Percentiles rank a stretch among this genome's conserved stretches.
These are phyloP conservation scores for Leptopilina drosophilae DNA, from an alignment of 2,888 invertebrate genomes.

Conservation along the genomic window DNA sequence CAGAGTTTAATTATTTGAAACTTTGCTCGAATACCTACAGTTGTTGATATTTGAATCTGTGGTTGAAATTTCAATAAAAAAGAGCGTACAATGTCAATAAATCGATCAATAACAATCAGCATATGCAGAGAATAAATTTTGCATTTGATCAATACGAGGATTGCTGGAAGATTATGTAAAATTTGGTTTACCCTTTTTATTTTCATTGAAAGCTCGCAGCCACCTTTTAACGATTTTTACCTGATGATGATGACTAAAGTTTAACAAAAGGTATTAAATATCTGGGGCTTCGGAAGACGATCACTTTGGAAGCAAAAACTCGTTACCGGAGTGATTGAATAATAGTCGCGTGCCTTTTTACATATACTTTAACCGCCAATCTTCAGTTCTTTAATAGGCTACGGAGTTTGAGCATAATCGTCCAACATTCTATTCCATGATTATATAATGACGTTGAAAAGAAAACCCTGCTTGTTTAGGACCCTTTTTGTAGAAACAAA, in stretches of 20 bases:
- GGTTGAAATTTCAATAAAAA: slow-evolving; percentile 69
- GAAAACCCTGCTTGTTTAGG: not conserved
- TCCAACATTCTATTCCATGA: slow-evolving; percentile 25
- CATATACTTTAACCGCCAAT: slow-evolving; percentile 35
- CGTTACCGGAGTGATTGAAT: slow-evolving; percentile 36
- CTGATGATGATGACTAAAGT: slow-evolving; percentile 29
- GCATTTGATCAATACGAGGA: not conserved
- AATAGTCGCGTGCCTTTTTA: slow-evolving; percentile 40
- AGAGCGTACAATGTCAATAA: not conserved
- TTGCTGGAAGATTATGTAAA: slow-evolving; percentile 20
- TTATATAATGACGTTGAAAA: slow-evolving; percentile 6
- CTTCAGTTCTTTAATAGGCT: not conserved
- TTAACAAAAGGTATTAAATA: slow-evolving; percentile 41
- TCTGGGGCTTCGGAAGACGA: slow-evolving; percentile 30
- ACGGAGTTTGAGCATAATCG: slow-evolving; percentile 17
- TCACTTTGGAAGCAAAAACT: slow-evolving; percentile 19
- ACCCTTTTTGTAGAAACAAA: slow-evolving; percentile 10
- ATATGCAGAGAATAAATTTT: slow-evolving; percentile 7
- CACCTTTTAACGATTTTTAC: slow-evolving; percentile 29
- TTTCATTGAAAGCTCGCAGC: not conserved
- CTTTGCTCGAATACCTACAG: too few species aligned
- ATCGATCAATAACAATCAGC: slow-evolving; percentile 20
- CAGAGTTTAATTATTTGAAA: too few species aligned
- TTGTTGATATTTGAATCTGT: slow-evolving; percentile 49
- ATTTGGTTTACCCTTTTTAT: slow-evolving; percentile 4